Percentiles rank a stretch among this genome's conserved stretches.
Conservation (phyloP, 2,888 invertebrate species). For the Mythimna loreyi region DNA sequence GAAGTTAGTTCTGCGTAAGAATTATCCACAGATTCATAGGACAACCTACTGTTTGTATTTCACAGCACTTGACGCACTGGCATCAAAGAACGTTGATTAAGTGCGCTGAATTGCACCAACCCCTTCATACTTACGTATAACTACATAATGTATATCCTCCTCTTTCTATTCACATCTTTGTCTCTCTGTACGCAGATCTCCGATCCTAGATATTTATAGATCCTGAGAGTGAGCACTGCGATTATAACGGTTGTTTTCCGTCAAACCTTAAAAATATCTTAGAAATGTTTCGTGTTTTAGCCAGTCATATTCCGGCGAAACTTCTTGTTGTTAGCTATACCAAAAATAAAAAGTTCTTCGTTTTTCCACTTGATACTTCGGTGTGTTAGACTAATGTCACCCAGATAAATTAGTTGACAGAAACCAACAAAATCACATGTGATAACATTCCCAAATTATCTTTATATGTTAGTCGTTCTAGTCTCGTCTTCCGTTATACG, state of each 20-base stretch:
- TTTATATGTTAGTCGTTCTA: not conserved
- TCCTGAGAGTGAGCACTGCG: slow-evolving; percentile 9
- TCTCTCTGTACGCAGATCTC: slow-evolving; percentile 14
- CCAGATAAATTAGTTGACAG: not conserved
- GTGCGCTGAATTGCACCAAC: slow-evolving; percentile 56
- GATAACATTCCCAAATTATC: slow-evolving; percentile 18
- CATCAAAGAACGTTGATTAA: slow-evolving; percentile 58
- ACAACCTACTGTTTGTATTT: slow-evolving; percentile 29
- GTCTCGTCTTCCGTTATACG: slow-evolving; percentile 8
- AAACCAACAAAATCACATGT: slow-evolving; percentile 13
- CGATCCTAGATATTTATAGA: slow-evolving; percentile 42
- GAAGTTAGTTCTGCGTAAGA: slow-evolving; percentile 17
- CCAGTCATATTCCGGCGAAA: not conserved
- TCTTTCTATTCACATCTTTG: slow-evolving; percentile 33
- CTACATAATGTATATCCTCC: slow-evolving; percentile 16
- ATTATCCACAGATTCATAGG: slow-evolving; percentile 23
- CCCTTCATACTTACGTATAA: slow-evolving; percentile 37
- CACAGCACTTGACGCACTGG: slow-evolving; percentile 32
- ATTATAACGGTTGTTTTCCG: not conserved
- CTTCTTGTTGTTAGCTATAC: not conserved
- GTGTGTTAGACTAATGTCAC: slow-evolving; percentile 5
- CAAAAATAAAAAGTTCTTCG: not conserved
- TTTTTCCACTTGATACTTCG: not conserved
- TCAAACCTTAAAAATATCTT: not conserved
- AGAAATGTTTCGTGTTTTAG: not conserved